Base-by-base conservation (phyloP, 2,888 invertebrate genomes). In the Sphinx pinastri region DNA sequence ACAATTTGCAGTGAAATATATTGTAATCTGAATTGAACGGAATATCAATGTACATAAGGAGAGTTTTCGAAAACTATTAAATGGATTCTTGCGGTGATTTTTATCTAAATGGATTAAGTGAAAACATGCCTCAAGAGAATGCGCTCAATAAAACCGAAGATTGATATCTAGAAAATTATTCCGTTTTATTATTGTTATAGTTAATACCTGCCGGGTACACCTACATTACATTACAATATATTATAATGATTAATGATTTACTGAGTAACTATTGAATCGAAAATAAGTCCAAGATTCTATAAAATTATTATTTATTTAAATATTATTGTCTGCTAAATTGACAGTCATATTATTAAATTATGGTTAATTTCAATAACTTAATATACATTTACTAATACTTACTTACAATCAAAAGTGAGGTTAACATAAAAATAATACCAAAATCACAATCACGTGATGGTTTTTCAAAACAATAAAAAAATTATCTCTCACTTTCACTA, bases 101-200 rank as follows among this genome's bases (percentile, higher is more conserved):
- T 83, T 81, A 89, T 90, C 88, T 89, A 83, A 89, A 87, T 88
- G 82, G 82, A 83, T 81, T 86, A 85, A 85, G 86, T 87, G 86
- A 86, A 86, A 89, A 86, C 85, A 85, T 81, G 81, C 77, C 76
- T 74, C 73, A 71, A 82, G 81, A 84, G 79, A 77, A 79, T 79
- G 79, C 77, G 77, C 77, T 79, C 81, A 83, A 81, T 84, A 80
- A 81, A 84, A 83, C 78, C 76, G 70, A 69, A 82, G 86, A 87
- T 88, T 74, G 71, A 71, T 76, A 86, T 86, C 86, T 80, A 72
- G 73, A 73, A 74, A 77, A 52, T 67, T 51, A 69, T 72, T 63
- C 60, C 45, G 16, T 45, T 52, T 38, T 16, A 45, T 69, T 54
- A 47, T 63, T 63, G 13, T 60, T 47, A 47, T 12, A 60, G 16